phyloP scores from a whole-genome alignment of 2,113 vertebrate species.

The Clinocottus analis region DNA sequence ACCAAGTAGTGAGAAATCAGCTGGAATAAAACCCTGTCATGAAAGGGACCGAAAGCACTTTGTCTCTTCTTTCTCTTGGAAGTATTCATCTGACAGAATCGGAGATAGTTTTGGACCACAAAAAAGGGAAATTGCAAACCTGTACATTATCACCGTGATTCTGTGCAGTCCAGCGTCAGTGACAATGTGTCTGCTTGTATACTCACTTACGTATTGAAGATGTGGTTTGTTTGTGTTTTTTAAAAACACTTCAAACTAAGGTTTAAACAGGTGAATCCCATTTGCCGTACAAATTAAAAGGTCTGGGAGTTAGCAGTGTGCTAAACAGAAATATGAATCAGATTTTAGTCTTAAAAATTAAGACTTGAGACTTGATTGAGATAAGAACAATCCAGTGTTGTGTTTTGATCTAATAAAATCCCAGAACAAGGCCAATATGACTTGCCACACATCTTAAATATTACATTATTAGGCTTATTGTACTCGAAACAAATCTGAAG shows the following conservation, averaged over 20 bases:
- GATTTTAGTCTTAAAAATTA: not conserved
- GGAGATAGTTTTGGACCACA: constrained; percentile 27
- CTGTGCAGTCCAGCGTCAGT: constrained; percentile 9
- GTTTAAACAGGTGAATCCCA: not conserved
- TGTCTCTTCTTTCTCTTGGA: constrained; percentile 35
- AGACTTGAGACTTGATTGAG: not conserved
- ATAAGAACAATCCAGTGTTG: not conserved
- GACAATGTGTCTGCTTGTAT: constrained; percentile 7
- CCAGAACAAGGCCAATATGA: not conserved
- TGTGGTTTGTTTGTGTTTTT: not conserved
- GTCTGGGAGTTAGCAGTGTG: not conserved
- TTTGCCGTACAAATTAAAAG: not conserved
- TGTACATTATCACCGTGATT: constrained; percentile 16
- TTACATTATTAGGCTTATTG: not conserved
- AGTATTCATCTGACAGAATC: constrained; percentile 55
- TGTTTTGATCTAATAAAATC: not conserved
- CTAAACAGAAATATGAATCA: not conserved
- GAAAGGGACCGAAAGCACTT: constrained; percentile 38
- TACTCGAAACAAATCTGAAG: not conserved
- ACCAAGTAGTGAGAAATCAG: constrained; percentile 57
- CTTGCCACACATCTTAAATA: not conserved
- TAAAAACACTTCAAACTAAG: not conserved
- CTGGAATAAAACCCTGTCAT: constrained; percentile 47
- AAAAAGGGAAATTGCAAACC: constrained; percentile 7
- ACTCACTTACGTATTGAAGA: not conserved